Evolutionary conservation across 2,888 invertebrate genomes (phyloP).

Genomic region (Neoitamus cyanurus): DNA sequence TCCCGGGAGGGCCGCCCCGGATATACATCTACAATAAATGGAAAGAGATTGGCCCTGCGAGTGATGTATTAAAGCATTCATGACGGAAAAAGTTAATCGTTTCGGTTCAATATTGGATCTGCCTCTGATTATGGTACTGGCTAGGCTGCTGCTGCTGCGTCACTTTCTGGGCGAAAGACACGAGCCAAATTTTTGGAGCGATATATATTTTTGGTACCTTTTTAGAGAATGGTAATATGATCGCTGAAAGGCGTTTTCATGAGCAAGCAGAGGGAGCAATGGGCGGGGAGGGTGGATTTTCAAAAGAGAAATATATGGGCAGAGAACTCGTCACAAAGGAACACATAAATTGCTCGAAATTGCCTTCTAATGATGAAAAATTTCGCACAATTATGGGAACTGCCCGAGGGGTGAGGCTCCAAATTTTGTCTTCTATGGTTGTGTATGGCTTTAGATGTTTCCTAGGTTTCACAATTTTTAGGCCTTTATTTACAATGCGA

Average conservation of each 20-base stretch:
- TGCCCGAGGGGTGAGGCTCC: neutral
- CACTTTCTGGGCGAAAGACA: neutral
- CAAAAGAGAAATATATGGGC: neutral
- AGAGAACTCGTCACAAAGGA: neutral
- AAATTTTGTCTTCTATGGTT: neutral
- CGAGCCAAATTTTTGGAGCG: neutral
- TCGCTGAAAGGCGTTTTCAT: neutral
- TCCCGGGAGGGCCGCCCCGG: neutral
- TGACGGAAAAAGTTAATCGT: conserved; percentile 15
- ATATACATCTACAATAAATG: neutral
- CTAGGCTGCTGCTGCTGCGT: neutral
- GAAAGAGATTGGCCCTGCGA: neutral
- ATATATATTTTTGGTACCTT: neutral
- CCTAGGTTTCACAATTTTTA: neutral
- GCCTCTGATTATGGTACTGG: neutral
- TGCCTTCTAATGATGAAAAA: neutral
- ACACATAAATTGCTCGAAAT: neutral
- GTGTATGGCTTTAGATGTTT: neutral
- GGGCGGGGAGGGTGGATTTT: neutral
- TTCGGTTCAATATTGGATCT: neutral
- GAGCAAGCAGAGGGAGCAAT: neutral
- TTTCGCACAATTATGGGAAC: neutral
- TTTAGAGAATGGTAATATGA: neutral
- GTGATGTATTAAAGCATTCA: conserved; percentile 16
- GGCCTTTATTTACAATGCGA: no score